Conservation (phyloP, 2,113 vertebrate species). For the Accipiter virgatus region DNA sequence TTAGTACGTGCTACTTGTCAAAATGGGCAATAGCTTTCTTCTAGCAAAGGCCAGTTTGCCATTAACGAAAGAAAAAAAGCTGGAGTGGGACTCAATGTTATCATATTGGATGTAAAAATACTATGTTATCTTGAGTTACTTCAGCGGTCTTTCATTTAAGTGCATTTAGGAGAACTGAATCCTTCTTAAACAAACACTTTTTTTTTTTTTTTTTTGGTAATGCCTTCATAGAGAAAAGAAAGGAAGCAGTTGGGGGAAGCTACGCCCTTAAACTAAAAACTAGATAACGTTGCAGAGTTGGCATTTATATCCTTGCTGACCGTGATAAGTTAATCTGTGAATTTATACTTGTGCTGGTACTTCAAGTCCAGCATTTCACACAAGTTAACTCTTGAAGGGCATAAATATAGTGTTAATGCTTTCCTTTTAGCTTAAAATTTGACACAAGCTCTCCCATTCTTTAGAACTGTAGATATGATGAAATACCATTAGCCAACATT, state of each 20-base stretch:
- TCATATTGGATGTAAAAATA: not conserved
- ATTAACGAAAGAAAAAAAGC: not conserved
- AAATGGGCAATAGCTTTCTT: not conserved
- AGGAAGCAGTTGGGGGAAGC: slow-evolving; percentile 32
- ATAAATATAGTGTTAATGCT: not conserved
- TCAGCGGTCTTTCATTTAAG: not conserved
- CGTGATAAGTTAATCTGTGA: not conserved
- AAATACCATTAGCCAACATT: not conserved
- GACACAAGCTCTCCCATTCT: not conserved
- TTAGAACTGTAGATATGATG: not conserved
- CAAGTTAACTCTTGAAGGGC: not conserved
- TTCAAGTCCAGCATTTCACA: not conserved
- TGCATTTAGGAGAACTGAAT: not conserved
- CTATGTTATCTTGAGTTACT: not conserved
- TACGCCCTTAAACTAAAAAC: slow-evolving; percentile 40
- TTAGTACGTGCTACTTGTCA: not conserved
- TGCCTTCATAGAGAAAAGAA: not conserved
- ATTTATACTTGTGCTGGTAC: not conserved
- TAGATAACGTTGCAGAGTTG: not conserved
- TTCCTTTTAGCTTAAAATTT: not conserved
- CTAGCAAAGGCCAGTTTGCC: not conserved
- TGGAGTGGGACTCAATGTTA: not conserved
- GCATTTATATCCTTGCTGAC: not conserved
- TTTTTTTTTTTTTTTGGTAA: not conserved
- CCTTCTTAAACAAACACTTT: not conserved